Percentiles rank a stretch among this genome's conserved stretches.
Evolutionary conservation across 92 coral and sea anemone genomes (phyloP).

Genomic region (Micromussa lordhowensis): DNA sequence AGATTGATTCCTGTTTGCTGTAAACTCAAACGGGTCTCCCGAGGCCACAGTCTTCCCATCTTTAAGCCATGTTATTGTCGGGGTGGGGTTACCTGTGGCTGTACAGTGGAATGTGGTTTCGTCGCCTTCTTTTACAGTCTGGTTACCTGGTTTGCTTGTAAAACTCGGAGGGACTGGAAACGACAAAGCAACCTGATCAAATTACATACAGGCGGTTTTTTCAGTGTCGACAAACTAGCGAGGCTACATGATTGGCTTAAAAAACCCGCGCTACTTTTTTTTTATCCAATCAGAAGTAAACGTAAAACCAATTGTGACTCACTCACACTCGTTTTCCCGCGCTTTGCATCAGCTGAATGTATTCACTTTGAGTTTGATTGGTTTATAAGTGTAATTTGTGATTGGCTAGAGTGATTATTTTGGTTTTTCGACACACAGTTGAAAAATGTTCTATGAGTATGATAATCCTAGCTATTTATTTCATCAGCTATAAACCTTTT

Average conservation of each 20-base stretch:
- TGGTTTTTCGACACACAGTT: no score
- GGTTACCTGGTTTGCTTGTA: not conserved
- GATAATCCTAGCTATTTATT: no score
- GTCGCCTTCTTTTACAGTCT: not conserved
- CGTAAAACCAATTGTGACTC: not conserved
- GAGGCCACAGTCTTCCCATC: conserved; percentile 11
- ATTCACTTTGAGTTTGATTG: no score
- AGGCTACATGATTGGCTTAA: no score
- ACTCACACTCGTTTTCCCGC: not conserved
- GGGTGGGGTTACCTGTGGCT: conserved; percentile 10
- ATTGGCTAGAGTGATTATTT: no score
- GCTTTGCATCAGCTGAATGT: not conserved
- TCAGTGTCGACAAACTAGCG: not conserved
- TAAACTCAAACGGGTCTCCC: not conserved
- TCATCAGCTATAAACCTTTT: no score
- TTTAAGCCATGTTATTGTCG: conserved; percentile 4
- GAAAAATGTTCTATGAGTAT: no score
- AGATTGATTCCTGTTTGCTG: not conserved
- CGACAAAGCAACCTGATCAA: not conserved
- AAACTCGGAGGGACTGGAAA: conserved; percentile 17
- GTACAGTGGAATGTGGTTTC: not conserved
- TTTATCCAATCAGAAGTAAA: not conserved
- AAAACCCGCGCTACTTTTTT: no score
- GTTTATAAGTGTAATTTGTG: no score
- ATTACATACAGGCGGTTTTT: not conserved